Evolutionary conservation across 2,797 vertebrate genomes (phyloP), one percentile per base, ranked within the genome.

Genomic region (Eulemur albifrons): DNA sequence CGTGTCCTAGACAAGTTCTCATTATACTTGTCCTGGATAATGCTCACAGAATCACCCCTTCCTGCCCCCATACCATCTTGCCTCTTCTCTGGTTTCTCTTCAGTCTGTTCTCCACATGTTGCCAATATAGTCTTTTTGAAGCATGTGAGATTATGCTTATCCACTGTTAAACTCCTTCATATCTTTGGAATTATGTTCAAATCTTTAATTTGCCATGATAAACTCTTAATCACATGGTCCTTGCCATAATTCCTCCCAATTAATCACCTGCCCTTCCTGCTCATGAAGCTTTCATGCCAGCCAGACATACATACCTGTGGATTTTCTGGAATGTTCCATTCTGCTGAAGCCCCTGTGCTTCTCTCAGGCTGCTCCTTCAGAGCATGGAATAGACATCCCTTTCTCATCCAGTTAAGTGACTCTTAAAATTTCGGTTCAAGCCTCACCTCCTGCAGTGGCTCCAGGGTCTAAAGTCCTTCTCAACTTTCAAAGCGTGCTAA

Each of bases 31-130:
- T 67, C 79, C 65, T 75, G 13, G 23, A 48, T 30, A 32, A 20
- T 43, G 30, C 5, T n/a, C 20, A 27, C 27, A 23, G 6, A 20
- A 5, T 80, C 2, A 1, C 0, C 18, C 32, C 27, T 85, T 93
- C 18, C 23, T 40, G 4, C 14, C 0, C 0, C 5, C 8, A n/a
- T 21, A 3, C 18, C 2, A 45, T 10, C 35, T 79, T 79, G 6
- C n/a, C 2, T 83, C 9, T 88, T 82, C 2, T 35, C 25, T 69
- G 23, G 2, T 9, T 75, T 7, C 20, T 59, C 11, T 43, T 20
- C 18, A 21, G 23, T 59, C 3, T 59, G 5, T 52, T 30, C 9
- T 70, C 2, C 35, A 59, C 1, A 6, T 76, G n/a, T 35, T 63
- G 4, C 21, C 27, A 54, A 14, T 32, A 35, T 21, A 12, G 25